Percentiles rank a stretch among this genome's conserved stretches.
Conservation (phyloP, 2,888 invertebrate genomes). For the Isotomurus palustris region DNA sequence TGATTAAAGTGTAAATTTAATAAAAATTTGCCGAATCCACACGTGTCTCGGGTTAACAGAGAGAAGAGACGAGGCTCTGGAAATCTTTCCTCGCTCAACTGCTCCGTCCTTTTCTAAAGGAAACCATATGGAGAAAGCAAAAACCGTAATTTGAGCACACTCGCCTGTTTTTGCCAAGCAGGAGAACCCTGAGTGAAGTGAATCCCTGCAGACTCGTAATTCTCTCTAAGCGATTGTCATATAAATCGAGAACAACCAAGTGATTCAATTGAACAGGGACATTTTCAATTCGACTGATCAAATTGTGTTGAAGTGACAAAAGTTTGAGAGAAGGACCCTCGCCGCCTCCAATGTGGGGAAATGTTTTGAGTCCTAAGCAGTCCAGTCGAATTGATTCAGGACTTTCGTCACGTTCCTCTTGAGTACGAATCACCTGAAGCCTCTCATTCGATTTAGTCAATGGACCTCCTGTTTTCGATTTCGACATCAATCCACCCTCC, state of each 20-base stretch:
- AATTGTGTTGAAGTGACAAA: slow-evolving; percentile 86
- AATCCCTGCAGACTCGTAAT: slow-evolving; percentile 73
- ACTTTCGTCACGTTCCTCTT: slow-evolving; percentile 73
- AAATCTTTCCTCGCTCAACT: too few relatives aligned
- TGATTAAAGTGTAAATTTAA: too few relatives aligned
- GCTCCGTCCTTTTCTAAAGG: too few relatives aligned
- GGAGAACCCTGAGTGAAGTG: slow-evolving; percentile 73
- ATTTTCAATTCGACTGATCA: slow-evolving; percentile 66
- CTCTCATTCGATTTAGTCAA: neutral
- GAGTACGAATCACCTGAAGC: slow-evolving; percentile 62
- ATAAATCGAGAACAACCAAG: slow-evolving; percentile 86
- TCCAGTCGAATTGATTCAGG: slow-evolving; percentile 87
- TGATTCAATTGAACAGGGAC: slow-evolving; percentile 60
- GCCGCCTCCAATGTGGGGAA: slow-evolving; percentile 38
- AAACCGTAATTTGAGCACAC: neutral
- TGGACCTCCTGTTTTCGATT: neutral
- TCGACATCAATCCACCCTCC: too few relatives aligned
- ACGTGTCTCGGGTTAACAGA: too few relatives aligned
- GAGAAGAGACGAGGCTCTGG: too few relatives aligned
- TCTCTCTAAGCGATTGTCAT: slow-evolving; percentile 88
- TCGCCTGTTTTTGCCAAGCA: slow-evolving; percentile 87
- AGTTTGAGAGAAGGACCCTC: slow-evolving; percentile 50
- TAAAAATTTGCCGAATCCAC: too few relatives aligned
- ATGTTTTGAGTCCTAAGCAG: slow-evolving; percentile 53
- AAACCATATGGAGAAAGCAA: too few relatives aligned